phyloP scores from a whole-genome alignment of 2,888 invertebrate genomes.

The Mylabris sibirica region DNA sequence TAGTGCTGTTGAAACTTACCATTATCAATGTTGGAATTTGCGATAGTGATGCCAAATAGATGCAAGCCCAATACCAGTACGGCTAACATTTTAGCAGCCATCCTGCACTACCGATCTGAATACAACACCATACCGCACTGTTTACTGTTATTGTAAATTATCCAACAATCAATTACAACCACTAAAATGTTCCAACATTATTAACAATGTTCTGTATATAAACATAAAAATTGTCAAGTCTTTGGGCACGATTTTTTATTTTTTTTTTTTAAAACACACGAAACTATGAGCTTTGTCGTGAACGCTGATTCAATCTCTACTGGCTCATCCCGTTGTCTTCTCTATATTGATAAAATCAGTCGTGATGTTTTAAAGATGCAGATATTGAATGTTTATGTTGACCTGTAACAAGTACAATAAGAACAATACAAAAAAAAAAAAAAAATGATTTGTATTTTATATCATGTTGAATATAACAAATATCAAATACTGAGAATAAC shows the following conservation, averaged over 20 bases:
- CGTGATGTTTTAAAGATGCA: constrained; percentile 38
- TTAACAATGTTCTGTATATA: background rate
- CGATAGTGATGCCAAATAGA: constrained; percentile 18
- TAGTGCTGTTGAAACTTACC: constrained; percentile 28
- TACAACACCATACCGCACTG: constrained; percentile 43
- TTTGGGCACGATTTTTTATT: too few species aligned
- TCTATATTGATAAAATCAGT: constrained; percentile 37
- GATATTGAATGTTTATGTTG: constrained; percentile 24
- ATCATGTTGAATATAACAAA: constrained; percentile 15
- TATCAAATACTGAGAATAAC: constrained; percentile 4
- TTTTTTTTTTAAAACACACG: background rate
- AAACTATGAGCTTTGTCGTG: constrained; percentile 27
- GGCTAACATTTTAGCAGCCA: constrained; percentile 38
- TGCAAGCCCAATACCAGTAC: constrained; percentile 30
- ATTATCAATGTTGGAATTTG: constrained; percentile 25
- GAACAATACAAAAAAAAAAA: constrained; percentile 4
- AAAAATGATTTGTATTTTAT: constrained; percentile 1
- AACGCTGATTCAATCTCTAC: constrained; percentile 41
- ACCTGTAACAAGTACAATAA: constrained; percentile 41
- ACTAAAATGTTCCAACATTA: constrained; percentile 16
- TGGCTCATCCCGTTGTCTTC: constrained; percentile 39
- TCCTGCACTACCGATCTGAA: constrained; percentile 45
- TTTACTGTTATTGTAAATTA: background rate
- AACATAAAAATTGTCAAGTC: background rate
- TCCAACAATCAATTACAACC: background rate